Evolutionary conservation across 1,140 invertebrate genomes (phyloP), one percentile per base, ranked within the genome.

Genomic region (Cotesia vestalis): DNA sequence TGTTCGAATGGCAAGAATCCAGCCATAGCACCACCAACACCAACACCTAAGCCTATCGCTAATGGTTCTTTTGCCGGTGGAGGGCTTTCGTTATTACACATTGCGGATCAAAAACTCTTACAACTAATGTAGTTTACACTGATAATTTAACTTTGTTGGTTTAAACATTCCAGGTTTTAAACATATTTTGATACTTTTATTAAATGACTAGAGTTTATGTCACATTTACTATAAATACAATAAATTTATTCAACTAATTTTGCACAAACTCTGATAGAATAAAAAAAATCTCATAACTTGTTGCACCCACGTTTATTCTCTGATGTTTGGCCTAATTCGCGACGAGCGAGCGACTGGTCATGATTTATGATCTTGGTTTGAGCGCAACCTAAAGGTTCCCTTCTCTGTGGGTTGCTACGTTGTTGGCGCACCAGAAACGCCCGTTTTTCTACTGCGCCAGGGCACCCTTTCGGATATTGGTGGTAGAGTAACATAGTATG

Each of bases 1-100:
- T 95, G 94, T 73, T 96, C 94, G 51, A 95, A 83, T 0, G 90
- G 89, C 17, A 91, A 85, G 73, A 87, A 86, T 2, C 82, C 78
- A 4, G 81, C 76, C 80, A 86, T 86, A 0, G 85, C 83, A 70
- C 81, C 85, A 0, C 79, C 79, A 55, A 79, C 78, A 12, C 79
- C 75, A 55, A 79, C 78, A 12, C 79, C 75, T 12, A 86, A 62
- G 2, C 82, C 81, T 38, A 86, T 80, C 14, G 81, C 77, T 14
- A 85, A 57, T 0, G 84, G 79, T 35, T 86, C 84, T 67, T 86
- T 86, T 1, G 84, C 73, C 0, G 85, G 83, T 8, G 85, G 84
- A 17, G 85, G 84, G 35, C 85, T 86, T 69, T 86, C 85, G 78
- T 86, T 86, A 73, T 81, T 87, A 70, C 85, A 87, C 85, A 87